Evolutionary conservation across 1,140 invertebrate species (phyloP), one percentile per base, ranked within the genome.

Genomic region (Heliconius nattereri): DNA sequence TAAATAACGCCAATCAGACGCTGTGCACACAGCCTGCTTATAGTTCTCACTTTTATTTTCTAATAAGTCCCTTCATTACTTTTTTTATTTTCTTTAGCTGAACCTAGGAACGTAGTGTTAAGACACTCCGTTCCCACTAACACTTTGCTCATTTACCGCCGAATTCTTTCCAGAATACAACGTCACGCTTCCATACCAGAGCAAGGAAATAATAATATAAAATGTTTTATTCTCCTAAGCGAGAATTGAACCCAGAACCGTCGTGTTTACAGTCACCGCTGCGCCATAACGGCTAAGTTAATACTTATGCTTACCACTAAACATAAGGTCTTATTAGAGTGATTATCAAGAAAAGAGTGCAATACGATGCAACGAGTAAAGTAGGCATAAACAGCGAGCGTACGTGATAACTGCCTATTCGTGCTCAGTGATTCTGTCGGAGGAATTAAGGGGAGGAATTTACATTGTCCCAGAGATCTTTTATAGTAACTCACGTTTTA

Each of bases 351-450:
- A 71, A 78, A 75, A 35, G 35, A 81, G 76, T 75, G 76, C 79
- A 76, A 71, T 78, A 32, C 74, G 85, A 86, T 88, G 89, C 89
- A 89, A 83, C 77, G 85, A 81, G 89, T 91, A 90, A 91, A 89
- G 83, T 87, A 89, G 89, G 86, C 89, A 89, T 89, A 88, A 85
- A 79, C 82, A 81, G 72, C 76, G 71, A 90, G 89, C 90, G 90
- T 89, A 90, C 89, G 90, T 91, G 90, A 86, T 87, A 86, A 83
- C 83, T 87, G 80, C 79, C 78, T 82, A 78, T 80, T 78, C 78
- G 81, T 80, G 83, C 83, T 84, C 81, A 78, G 81, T 81, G 75
- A 79, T 78, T 81, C 78, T 72, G 49, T 66, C 54, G 40, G 29
- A 8, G 71, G 79, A 81, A 83, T 81, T 80, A 84, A 81, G 81